phyloP scores from a whole-genome alignment of 2,113 vertebrate species.

The Meriones unguiculatus region DNA sequence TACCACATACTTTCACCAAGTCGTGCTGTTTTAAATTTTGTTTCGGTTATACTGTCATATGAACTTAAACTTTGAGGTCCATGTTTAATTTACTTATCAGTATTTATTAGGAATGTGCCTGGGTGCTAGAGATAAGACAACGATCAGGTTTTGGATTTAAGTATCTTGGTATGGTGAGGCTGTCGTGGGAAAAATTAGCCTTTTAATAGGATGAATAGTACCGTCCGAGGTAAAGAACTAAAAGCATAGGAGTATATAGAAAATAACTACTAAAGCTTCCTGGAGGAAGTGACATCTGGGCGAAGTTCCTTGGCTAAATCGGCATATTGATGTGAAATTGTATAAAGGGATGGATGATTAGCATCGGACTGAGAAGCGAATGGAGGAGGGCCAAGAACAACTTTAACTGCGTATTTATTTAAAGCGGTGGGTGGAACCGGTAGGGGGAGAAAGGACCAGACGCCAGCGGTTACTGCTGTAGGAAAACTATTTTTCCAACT shows the following conservation, averaged over 20 bases:
- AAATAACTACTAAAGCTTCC: background rate
- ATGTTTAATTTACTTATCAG: background rate
- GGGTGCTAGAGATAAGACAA: background rate
- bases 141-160: background rate
- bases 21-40: background rate
- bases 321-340: background rate
- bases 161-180: background rate
- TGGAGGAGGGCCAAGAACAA: background rate
- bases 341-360: background rate
- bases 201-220: background rate
- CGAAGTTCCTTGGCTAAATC: background rate
- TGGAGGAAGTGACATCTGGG: background rate
- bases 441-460: background rate
- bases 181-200: background rate
- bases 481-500: background rate
- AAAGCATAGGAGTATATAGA: background rate
- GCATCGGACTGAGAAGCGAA: background rate
- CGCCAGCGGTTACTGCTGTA: background rate
- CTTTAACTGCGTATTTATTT: background rate
- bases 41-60: slow-evolving; percentile 43
- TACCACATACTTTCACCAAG: slow-evolving; percentile 1
- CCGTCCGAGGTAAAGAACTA: background rate
- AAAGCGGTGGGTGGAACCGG: fast-evolving
- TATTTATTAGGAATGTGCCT: background rate
- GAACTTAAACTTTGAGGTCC: background rate